Percentiles rank a stretch among this genome's conserved stretches.
These are phyloP conservation scores for Fragum sueziense DNA, from an alignment of 2,888 invertebrate species.

Conservation along the genomic window DNA sequence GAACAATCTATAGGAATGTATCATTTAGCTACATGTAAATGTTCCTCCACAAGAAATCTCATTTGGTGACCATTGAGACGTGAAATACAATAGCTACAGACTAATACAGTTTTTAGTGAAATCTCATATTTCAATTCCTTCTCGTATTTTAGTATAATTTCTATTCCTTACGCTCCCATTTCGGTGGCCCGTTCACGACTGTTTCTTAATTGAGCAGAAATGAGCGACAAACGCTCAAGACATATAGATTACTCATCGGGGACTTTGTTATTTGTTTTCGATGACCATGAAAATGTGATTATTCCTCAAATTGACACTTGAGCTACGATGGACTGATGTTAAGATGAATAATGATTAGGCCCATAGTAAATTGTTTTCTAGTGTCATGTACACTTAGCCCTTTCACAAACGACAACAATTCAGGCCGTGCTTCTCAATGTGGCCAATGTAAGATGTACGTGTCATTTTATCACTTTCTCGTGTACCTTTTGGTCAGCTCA, in stretches of 20 bases:
- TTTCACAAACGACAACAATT: too few species aligned
- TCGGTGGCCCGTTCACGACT: background rate
- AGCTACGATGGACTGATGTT: too few species aligned
- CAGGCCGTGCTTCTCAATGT: too few species aligned
- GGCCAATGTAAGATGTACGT: too few species aligned
- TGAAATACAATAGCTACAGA: background rate
- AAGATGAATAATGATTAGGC: too few species aligned
- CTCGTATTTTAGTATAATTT: background rate
- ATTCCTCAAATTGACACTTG: background rate
- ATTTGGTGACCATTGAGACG: background rate
- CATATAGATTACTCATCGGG: conserved; percentile 2
- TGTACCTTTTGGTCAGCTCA: too few species aligned
- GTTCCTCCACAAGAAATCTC: background rate
- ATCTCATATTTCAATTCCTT: conserved; percentile 11
- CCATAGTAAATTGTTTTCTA: too few species aligned
- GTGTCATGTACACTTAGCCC: too few species aligned
- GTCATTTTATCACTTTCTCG: too few species aligned
- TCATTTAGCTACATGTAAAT: too few species aligned
- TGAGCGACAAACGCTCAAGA: conserved; percentile 7
- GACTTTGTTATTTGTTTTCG: conserved; percentile 4
- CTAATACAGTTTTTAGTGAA: background rate
- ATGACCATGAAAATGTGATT: background rate
- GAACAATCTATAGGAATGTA: too few species aligned
- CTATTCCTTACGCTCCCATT: background rate
- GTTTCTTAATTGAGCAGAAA: conserved; percentile 12